A percentile compares a stretch with the other conserved stretches of the same genome.
Conservation (phyloP, 2,888 invertebrate genomes). For the Drosophila yooni region DNA sequence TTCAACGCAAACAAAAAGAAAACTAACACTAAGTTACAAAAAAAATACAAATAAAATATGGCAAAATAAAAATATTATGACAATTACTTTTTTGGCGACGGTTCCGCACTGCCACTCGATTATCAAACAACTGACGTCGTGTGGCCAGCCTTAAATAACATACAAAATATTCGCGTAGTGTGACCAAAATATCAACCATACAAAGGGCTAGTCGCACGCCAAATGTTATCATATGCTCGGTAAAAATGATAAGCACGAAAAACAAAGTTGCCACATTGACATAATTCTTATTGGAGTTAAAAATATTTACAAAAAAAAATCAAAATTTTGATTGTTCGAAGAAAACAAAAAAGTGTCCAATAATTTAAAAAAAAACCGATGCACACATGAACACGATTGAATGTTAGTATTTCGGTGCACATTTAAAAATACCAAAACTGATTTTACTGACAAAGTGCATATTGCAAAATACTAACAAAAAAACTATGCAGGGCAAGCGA, state of each 20-base stretch:
- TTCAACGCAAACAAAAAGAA: slow-evolving; percentile 5
- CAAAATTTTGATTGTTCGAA: not conserved
- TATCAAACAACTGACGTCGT: slow-evolving; percentile 59
- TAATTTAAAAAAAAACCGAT: not conserved
- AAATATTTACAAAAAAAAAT: not conserved
- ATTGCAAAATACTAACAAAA: slow-evolving; percentile 31
- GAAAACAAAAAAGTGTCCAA: not conserved
- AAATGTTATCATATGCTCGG: not conserved
- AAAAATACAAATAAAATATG: slow-evolving; percentile 14
- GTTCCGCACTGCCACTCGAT: slow-evolving; percentile 57
- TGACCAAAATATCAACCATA: slow-evolving; percentile 17
- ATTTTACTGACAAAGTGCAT: slow-evolving; percentile 18
- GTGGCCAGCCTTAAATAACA: slow-evolving; percentile 41
- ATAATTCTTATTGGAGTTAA: not conserved
- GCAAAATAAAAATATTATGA: slow-evolving; percentile 2
- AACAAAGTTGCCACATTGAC: not conserved
- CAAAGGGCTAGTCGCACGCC: not conserved
- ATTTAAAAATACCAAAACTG: not conserved
- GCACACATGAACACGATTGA: not conserved
- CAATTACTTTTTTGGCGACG: slow-evolving; percentile 44
- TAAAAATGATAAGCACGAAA: not conserved
- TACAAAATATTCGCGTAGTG: slow-evolving; percentile 19
- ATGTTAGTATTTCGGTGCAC: not conserved
- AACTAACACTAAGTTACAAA: slow-evolving; percentile 12
- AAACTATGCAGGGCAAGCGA: not conserved